Percentiles rank a stretch among this genome's conserved stretches.
Conservation (phyloP, 1,140 invertebrate species). For the Lepidurus arcticus region DNA sequence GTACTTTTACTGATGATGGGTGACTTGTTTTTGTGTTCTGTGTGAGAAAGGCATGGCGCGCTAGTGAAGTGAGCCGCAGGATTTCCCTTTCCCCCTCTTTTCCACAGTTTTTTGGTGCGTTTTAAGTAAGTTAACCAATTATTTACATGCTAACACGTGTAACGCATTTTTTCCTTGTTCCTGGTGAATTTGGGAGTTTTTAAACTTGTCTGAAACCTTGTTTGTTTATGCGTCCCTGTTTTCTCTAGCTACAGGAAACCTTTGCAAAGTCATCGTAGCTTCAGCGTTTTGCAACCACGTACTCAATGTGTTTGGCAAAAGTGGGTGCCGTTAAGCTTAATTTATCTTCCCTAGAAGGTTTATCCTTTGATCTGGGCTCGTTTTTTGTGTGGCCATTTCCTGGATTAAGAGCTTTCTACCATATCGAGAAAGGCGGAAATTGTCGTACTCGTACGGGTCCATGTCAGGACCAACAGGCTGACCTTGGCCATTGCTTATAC, state of each 20-base stretch:
- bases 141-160: not conserved
- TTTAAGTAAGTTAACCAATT: not conserved
- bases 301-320: not conserved
- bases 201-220: not conserved
- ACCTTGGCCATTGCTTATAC: not conserved
- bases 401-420: not conserved
- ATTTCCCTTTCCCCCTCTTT: not conserved
- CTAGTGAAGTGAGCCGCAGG: not conserved
- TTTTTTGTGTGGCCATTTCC: not conserved
- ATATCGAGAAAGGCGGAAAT: not conserved
- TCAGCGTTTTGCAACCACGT: not conserved
- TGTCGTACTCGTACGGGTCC: not conserved
- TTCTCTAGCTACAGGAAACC: not conserved
- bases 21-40: conserved; percentile 3
- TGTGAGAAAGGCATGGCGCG: conserved; percentile 20
- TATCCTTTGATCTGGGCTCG: too few relatives aligned
- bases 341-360: not conserved
- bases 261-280: not conserved
- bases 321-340: not conserved
- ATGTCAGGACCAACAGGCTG: conserved; percentile 3
- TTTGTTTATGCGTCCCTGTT: conserved; percentile 11
- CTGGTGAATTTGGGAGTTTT: not conserved
- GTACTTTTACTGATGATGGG: not conserved
- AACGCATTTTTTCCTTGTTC: not conserved
- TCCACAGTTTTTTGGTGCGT: not conserved